Percentiles rank a stretch among this genome's conserved stretches.
Evolutionary conservation across 2,888 invertebrate genomes (phyloP).

Genomic region (Hoplodrina ambigua): DNA sequence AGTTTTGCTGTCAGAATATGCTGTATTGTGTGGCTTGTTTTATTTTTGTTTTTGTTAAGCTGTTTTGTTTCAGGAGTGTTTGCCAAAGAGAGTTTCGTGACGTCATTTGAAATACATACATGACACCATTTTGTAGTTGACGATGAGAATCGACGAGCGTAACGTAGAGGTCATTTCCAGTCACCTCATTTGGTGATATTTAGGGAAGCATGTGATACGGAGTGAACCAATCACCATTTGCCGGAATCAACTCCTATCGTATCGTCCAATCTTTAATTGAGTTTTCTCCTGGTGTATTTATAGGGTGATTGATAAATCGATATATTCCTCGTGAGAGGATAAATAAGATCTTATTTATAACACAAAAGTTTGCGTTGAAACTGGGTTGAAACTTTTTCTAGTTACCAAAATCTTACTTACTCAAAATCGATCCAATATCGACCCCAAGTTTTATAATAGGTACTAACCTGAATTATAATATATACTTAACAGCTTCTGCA

Average conservation of each 20-base stretch:
- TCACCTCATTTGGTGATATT: slow-evolving; percentile 14
- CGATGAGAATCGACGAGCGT: neutral
- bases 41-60: slow-evolving; percentile 40
- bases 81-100: neutral
- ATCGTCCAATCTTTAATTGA: neutral
- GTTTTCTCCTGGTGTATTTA: slow-evolving; percentile 2
- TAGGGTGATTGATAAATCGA: neutral
- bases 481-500: too few relatives aligned
- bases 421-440: too few relatives aligned
- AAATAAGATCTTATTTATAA: neutral
- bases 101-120: slow-evolving; percentile 15
- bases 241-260: neutral
- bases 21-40: slow-evolving; percentile 10
- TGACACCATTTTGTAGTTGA: slow-evolving; percentile 8
- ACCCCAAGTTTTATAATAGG: too few relatives aligned
- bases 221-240: slow-evolving; percentile 28
- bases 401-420: too few relatives aligned
- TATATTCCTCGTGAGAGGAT: neutral
- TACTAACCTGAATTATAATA: too few relatives aligned
- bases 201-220: slow-evolving; percentile 4
- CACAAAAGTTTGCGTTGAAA: too few relatives aligned
- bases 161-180: slow-evolving; percentile 9
- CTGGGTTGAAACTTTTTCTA: too few relatives aligned
- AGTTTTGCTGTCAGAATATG: slow-evolving; percentile 28
- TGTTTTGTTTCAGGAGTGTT: slow-evolving; percentile 25